Evolutionary conservation across 35 echinoderm and acorn worm genomes (phyloP).

Genomic region (Stichopus chloronotus): DNA sequence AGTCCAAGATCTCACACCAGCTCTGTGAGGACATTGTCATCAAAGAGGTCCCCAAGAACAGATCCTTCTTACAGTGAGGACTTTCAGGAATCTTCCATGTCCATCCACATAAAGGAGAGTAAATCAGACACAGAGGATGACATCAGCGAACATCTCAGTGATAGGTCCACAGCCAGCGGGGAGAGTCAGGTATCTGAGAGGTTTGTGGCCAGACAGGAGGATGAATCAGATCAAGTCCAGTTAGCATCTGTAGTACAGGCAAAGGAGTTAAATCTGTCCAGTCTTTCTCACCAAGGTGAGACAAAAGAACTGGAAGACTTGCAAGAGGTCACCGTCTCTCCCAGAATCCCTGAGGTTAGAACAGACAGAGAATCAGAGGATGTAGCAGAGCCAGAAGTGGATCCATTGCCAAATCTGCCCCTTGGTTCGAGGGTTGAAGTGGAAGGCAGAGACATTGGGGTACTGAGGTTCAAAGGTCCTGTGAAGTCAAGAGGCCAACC

Average conservation of each 20-base stretch:
- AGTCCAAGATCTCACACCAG: slow-evolving; percentile 17
- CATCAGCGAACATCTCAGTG: slow-evolving; percentile 96
- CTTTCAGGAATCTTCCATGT: slow-evolving; percentile 73
- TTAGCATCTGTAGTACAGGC: slow-evolving; percentile 1
- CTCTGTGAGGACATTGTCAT: slow-evolving; percentile 25
- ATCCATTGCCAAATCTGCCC: slow-evolving; percentile 41
- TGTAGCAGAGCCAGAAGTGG: slow-evolving; percentile 34
- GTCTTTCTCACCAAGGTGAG: slow-evolving; percentile 29
- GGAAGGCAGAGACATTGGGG: slow-evolving; percentile 66
- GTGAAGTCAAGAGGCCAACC: slow-evolving; percentile 61
- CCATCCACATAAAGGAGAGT: slow-evolving; percentile 52
- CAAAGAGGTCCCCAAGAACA: slow-evolving; percentile 32
- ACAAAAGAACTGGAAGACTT: neutral
- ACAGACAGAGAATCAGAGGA: slow-evolving; percentile 1
- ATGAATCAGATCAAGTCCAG: slow-evolving; percentile 35
- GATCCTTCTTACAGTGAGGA: slow-evolving; percentile 78
- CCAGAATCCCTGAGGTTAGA: slow-evolving; percentile 1
- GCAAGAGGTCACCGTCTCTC: slow-evolving; percentile 2
- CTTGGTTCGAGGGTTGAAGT: slow-evolving; percentile 74
- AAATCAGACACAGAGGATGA: slow-evolving; percentile 92
- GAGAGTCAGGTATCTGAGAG: slow-evolving; percentile 61
- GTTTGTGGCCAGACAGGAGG: slow-evolving; percentile 51
- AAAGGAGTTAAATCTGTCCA: neutral
- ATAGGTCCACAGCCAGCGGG: slow-evolving; percentile 66
- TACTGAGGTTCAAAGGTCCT: slow-evolving; percentile 78